Evolutionary conservation across 2,888 invertebrate genomes (phyloP).

Genomic region (Diarsia dahlii): DNA sequence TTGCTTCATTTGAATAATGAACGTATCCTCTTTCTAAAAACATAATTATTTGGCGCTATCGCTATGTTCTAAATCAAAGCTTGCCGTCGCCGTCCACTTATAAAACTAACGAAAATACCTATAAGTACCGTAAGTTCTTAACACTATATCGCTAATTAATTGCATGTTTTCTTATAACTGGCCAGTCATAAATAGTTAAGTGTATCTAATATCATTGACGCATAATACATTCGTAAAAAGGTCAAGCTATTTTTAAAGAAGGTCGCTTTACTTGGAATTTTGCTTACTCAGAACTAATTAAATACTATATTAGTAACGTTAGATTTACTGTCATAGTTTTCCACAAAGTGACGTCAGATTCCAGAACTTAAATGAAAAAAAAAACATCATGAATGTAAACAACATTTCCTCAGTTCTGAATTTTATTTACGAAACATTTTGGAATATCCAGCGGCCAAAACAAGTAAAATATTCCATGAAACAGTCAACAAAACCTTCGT

Average conservation of each 20-base stretch:
- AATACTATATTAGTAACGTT: background rate
- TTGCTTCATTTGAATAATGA: background rate
- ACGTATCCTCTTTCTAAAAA: background rate
- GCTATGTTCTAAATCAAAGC: constrained; percentile 1
- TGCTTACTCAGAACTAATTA: background rate
- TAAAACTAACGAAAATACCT: constrained; percentile 52
- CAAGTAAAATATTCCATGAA: constrained; percentile 24
- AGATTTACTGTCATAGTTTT: background rate
- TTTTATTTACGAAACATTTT: constrained; percentile 21
- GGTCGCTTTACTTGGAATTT: background rate
- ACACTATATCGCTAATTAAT: constrained; percentile 83
- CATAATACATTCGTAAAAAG: background rate
- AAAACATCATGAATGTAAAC: background rate
- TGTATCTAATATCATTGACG: constrained; percentile 76
- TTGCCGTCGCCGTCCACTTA: background rate
- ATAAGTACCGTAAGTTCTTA: constrained; percentile 73
- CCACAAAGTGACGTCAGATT: background rate
- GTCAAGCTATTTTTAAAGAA: background rate
- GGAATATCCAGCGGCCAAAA: background rate
- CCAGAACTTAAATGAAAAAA: background rate
- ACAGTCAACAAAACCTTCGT: constrained; percentile 32
- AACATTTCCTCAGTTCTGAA: background rate
- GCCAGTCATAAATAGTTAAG: constrained; percentile 69
- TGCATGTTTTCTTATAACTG: constrained; percentile 75
- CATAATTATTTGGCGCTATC: background rate